Base-by-base conservation (phyloP, 2,888 invertebrate species). In the Monopis laevigella region DNA sequence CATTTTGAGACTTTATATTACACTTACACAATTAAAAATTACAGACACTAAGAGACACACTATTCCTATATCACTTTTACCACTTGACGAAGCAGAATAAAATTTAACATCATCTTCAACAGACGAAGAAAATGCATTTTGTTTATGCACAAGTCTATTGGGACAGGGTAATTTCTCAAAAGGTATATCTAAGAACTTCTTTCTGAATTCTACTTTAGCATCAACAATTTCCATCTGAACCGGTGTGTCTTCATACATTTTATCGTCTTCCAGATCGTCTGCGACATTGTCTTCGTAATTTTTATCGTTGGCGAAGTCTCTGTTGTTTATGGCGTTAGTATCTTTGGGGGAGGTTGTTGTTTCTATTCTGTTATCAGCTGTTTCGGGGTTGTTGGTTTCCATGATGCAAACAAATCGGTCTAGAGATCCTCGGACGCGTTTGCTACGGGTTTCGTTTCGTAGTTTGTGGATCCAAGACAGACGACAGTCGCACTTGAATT, bases 401-500 rank as follows among this genome's bases (percentile, higher is more conserved):
- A 88, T 80, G 50, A 84, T 81, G 66, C 92, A 92, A 49, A 84
- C 86, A 42, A 91, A 78, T 39, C 88, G 85, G 46, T 87, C 86
- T 17, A 92, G 71, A 5, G 86, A 82, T 41, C 83, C 82, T 52
- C 83, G 85, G 35, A 90, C 78, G 47, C 86, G 84, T 51, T 83
- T 82, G 65, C 88, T 90, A 62, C 84, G 83, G 28, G 92, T 92
- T 56, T 89, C 89, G 65, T 89, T 88, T 42, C 85, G 83, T 39
- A 93, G 75, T 50, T 84, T 85, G 66, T 88, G 88, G 52, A 92
- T 82, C 93, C 93, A 93, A 40, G 86, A 83, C 40, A 93, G 81
- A 13, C 90, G 88, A 62, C 92, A 92, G 72, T 92, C 91, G 66
- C 93, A 93, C 49, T 85, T 84, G 60, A 93, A 84, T 55, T 85